Evolutionary conservation across 2,797 vertebrate species (phyloP), one percentile per base, ranked within the genome.

Genomic region (Nannoperca obscura): DNA sequence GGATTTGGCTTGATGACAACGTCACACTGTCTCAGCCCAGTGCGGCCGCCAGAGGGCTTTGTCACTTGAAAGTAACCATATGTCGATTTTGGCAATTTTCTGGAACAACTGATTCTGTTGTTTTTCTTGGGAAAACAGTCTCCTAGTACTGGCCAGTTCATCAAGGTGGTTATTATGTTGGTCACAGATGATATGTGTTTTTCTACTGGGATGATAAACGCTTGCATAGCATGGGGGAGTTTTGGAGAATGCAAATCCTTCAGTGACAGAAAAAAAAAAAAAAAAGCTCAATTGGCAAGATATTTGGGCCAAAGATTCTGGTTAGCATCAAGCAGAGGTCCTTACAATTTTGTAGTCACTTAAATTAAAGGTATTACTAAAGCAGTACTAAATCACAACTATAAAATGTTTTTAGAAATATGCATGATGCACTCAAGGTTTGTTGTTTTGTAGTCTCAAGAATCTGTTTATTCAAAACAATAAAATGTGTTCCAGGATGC

Each of bases 401-500:
- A 78, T 73, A 63, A 66, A 74, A 77, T 30, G 46, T 2, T 40
- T 55, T 54, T 52, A 4, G 15, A 59, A 68, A 30, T 22, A 15
- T 44, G 71, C 58, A 17, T 10, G 46, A 50, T n/a, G 15, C 55
- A 13, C 32, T 24, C 9, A 10, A 1, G 2, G 13, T 68, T 61
- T 80, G 17, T 40, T 53, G 53, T 44, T 71, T 32, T 49, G 8
- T 7, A 49, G 22, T 60, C 22, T 15, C 44, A 63, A 68, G 5
- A 49, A 47, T 59, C 8, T 4, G 10, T 68, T 60, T 32, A n/a
- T 54, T 30, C 34, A 27, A 71, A 81, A 78, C 2, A 19, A 5
- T 19, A 40, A 71, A 80, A 69, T 27, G 9, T 40, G 5, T 72
- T 77, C 47, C 20, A 67, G 49, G 36, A 6, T 46, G 72, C 73